phyloP scores from a whole-genome alignment of 2,797 vertebrate species.

The Picus viridis region DNA sequence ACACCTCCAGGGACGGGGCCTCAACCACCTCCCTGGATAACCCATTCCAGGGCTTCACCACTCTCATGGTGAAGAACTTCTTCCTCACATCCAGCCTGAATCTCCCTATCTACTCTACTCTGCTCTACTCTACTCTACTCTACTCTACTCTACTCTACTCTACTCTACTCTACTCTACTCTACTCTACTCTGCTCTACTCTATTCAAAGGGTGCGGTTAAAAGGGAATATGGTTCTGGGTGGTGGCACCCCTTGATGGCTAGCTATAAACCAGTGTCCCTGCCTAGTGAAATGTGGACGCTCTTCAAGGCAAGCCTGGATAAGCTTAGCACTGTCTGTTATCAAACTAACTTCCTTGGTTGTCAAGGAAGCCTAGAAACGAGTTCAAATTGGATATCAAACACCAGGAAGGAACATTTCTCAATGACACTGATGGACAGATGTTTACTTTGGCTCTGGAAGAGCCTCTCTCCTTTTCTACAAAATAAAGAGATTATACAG shows the following conservation, averaged over 20 bases:
- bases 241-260: not conserved
- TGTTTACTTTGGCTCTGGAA: not conserved
- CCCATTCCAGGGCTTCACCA: too few relatives aligned
- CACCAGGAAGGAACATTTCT: not conserved
- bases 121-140: too few relatives aligned
- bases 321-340: not conserved
- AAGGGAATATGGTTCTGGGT: not conserved
- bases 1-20: too few relatives aligned
- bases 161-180: too few relatives aligned
- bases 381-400: not conserved
- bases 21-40: too few relatives aligned
- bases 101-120: too few relatives aligned
- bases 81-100: too few relatives aligned
- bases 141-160: too few relatives aligned
- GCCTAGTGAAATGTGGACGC: not conserved
- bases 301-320: not conserved
- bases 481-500: not conserved
- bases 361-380: not conserved
- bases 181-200: too few relatives aligned
- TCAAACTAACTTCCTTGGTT: not conserved
- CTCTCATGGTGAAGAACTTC: too few relatives aligned
- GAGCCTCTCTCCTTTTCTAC: not conserved
- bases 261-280: not conserved
- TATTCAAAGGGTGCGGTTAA: too few relatives aligned
- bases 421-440: not conserved